phyloP scores from a whole-genome alignment of 2,113 vertebrate genomes.

The Bambusicola thoracicus region DNA sequence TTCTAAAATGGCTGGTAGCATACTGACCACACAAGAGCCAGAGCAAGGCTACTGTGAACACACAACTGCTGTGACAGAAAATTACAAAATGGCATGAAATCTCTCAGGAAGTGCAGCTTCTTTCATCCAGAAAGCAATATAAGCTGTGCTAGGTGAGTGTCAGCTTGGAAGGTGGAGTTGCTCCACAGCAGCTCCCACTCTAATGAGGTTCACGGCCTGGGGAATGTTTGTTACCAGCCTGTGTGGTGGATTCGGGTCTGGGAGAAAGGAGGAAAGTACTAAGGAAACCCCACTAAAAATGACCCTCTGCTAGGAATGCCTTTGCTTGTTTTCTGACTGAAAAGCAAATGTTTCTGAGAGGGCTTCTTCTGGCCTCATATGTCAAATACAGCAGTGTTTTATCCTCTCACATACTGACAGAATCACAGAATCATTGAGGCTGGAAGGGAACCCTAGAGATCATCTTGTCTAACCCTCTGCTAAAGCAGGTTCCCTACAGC shows the following conservation, averaged over 20 bases:
- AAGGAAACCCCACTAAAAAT: constrained; percentile 16
- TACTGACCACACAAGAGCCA: neutral
- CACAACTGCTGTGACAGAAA: neutral
- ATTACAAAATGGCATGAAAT: neutral
- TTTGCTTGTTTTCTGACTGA: neutral
- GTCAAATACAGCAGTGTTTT: neutral
- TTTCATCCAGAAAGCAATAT: neutral
- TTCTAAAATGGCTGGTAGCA: neutral
- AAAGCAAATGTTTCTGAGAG: constrained; percentile 14
- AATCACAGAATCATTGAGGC: too few species aligned
- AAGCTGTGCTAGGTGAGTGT: neutral
- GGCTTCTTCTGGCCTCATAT: neutral
- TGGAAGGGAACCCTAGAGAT: too few species aligned
- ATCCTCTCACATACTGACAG: neutral
- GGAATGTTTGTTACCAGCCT: neutral
- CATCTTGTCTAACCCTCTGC: too few species aligned
- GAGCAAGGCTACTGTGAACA: neutral
- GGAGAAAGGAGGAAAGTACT: neutral
- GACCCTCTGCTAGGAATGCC: neutral
- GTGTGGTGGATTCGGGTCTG: neutral
- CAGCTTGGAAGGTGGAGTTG: neutral
- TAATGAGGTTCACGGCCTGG: neutral
- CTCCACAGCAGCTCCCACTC: neutral
- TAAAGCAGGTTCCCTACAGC: too few species aligned
- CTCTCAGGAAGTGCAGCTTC: neutral